Conservation (phyloP, 1,140 invertebrate genomes). For the Steinernema feltiae region DNA sequence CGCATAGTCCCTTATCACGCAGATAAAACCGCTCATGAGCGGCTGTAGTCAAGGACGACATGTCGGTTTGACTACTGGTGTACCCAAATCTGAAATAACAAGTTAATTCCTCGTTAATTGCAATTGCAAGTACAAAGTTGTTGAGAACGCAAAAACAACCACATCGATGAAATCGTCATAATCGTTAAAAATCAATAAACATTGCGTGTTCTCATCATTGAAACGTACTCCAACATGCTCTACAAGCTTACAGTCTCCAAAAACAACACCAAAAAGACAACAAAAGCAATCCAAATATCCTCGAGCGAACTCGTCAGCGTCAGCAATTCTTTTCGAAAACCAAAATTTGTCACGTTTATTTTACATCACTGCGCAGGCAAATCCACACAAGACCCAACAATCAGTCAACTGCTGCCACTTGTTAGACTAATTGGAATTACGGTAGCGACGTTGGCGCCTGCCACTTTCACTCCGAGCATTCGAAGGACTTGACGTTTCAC, state of each 20-base stretch:
- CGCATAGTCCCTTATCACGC: neutral
- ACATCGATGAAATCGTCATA: neutral
- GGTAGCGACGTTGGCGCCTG: neutral
- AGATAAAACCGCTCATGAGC: slow-evolving; percentile 6
- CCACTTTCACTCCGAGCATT: neutral
- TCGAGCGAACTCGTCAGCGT: neutral
- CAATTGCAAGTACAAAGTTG: neutral
- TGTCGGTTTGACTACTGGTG: neutral
- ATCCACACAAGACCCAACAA: neutral
- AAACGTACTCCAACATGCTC: neutral
- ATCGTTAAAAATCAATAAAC: no score
- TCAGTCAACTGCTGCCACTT: neutral
- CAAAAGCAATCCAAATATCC: neutral
- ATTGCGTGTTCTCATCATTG: no score
- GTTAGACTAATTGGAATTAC: neutral
- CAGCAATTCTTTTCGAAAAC: neutral
- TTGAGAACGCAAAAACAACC: neutral
- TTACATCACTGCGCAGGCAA: neutral
- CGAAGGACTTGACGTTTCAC: neutral
- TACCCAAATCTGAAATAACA: slow-evolving; percentile 2
- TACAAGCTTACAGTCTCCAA: neutral
- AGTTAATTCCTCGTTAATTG: no score
- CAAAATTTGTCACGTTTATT: neutral
- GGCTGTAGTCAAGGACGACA: slow-evolving; percentile 11
- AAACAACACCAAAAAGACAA: neutral